A percentile compares a stretch with the other conserved stretches of the same genome.
These are phyloP conservation scores for Brachirus orientalis DNA, from an alignment of 2,113 vertebrate genomes.

Conservation along the genomic window DNA sequence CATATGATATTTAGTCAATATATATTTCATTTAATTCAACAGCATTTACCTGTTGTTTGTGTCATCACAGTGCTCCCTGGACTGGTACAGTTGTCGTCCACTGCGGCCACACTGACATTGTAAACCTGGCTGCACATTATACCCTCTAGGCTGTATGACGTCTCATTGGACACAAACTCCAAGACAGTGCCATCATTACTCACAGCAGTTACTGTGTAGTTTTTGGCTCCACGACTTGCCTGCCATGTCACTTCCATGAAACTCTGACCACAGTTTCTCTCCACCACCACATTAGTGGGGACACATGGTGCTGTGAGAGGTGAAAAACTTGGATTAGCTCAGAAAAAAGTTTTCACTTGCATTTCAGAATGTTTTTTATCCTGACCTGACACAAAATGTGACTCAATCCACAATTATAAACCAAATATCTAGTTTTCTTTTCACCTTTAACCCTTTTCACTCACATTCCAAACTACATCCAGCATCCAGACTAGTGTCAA, in stretches of 20 bases:
- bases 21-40: background rate
- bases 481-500: too few species aligned
- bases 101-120: slow-evolving; percentile 64
- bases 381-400: too few species aligned
- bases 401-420: too few species aligned
- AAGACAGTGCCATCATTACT: slow-evolving; percentile 19
- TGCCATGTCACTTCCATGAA: slow-evolving; percentile 68
- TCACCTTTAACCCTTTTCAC: too few species aligned
- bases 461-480: too few species aligned
- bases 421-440: too few species aligned
- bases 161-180: slow-evolving; percentile 51
- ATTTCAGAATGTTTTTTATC: background rate
- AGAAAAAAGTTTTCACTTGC: background rate
- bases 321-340: slow-evolving; percentile 17
- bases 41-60: slow-evolving; percentile 67
- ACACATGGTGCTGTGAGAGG: slow-evolving; percentile 74
- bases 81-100: slow-evolving; percentile 68
- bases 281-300: slow-evolving; percentile 62
- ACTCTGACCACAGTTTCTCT: slow-evolving; percentile 61
- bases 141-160: slow-evolving; percentile 60
- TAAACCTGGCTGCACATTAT: slow-evolving; percentile 75
- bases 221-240: slow-evolving; percentile 66
- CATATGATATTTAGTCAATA: background rate
- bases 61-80: slow-evolving; percentile 37
- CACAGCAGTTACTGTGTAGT: slow-evolving; percentile 42